phyloP scores from a whole-genome alignment of 2,888 invertebrate species.

The Graphium colonna region DNA sequence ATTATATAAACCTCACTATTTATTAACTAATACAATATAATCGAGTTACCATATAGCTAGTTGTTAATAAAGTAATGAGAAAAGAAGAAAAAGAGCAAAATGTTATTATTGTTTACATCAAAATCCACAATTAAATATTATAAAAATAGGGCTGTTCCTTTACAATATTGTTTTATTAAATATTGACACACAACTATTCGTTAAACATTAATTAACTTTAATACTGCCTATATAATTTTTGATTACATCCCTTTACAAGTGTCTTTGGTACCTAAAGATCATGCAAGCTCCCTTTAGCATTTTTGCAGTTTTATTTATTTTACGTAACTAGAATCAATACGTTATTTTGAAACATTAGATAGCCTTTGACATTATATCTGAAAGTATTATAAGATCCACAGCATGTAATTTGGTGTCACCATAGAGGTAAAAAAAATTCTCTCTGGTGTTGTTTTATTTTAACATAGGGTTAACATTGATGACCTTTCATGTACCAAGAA shows the following conservation, averaged over 20 bases:
- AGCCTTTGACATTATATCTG: neutral
- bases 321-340: neutral
- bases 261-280: neutral
- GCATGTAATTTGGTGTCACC: neutral
- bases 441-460: too few species aligned
- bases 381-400: neutral
- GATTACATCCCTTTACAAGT: neutral
- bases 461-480: neutral
- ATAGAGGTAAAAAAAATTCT: too few species aligned
- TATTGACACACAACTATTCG: neutral
- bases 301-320: neutral
- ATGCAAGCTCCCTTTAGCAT: neutral
- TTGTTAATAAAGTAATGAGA: neutral
- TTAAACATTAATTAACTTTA: neutral
- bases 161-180: neutral
- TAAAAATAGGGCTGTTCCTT: neutral
- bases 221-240: constrained; percentile 6
- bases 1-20: neutral
- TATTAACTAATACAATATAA: constrained; percentile 4
- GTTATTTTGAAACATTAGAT: neutral
- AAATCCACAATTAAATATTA: neutral
- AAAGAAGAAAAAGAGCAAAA: neutral
- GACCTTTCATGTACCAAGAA: constrained; percentile 7
- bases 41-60: neutral
- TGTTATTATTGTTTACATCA: neutral